phyloP scores from a whole-genome alignment of 2,888 invertebrate species.

The Polyommatus iphigenia region DNA sequence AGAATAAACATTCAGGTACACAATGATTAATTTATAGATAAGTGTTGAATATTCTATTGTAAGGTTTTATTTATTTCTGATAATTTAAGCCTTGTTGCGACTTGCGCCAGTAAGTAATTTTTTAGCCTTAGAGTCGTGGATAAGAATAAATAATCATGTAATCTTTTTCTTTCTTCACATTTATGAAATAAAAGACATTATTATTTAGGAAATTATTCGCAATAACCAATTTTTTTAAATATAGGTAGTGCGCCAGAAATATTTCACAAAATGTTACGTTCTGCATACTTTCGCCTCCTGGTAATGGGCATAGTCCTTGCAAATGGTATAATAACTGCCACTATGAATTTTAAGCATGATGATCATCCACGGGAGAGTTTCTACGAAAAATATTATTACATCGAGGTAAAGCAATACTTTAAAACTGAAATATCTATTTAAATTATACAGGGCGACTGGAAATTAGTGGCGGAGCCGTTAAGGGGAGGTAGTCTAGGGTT shows the following conservation, averaged over 20 bases:
- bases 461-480: no score
- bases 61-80: no score
- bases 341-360: slow-evolving; percentile 96
- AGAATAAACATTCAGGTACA: slow-evolving; percentile 93
- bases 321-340: slow-evolving; percentile 97
- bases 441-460: no score
- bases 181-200: no score
- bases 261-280: slow-evolving; percentile 91
- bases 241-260: slow-evolving; percentile 87
- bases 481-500: no score
- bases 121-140: no score
- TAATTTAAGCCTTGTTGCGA: no score
- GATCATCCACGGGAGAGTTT: slow-evolving; percentile 90
- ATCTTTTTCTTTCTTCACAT: no score
- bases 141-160: no score
- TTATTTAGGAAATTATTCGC: no score
- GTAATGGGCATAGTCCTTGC: slow-evolving; percentile 97
- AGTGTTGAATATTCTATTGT: no score
- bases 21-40: not conserved
- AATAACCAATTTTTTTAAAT: slow-evolving; percentile 28
- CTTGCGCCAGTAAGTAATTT: no score
- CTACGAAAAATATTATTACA: slow-evolving; percentile 95
- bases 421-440: not conserved
- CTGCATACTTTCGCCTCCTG: slow-evolving; percentile 94
- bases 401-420: slow-evolving; percentile 81